These are phyloP conservation scores for Lucinisca nassula DNA, from an alignment of 2,888 invertebrate genomes.

Conservation along the genomic window DNA sequence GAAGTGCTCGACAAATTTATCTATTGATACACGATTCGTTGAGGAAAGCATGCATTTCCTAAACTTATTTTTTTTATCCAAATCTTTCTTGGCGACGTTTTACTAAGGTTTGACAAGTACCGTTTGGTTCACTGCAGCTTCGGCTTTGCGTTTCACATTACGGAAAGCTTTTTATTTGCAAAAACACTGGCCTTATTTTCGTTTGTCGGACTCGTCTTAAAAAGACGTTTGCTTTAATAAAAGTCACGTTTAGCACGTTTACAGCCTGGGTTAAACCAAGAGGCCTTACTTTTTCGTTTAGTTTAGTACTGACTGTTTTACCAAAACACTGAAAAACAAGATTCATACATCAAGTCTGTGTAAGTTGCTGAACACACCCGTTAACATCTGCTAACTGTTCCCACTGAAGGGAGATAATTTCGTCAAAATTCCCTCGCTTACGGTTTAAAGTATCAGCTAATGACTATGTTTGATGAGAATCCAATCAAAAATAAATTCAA, in stretches of 20 bases:
- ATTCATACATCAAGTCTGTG: not conserved
- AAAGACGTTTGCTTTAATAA: not conserved
- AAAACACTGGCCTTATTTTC: not conserved
- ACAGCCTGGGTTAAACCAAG: not conserved
- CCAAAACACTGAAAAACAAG: slow-evolving; percentile 2
- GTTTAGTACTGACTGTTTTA: not conserved
- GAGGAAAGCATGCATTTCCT: not conserved
- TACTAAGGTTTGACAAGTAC: not conserved
- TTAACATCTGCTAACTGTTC: not conserved
- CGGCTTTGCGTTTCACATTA: not conserved
- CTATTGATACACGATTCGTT: not conserved
- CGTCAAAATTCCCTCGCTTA: not conserved
- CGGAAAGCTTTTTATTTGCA: not conserved
- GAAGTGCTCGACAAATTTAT: not conserved
- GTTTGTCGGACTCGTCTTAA: not conserved
- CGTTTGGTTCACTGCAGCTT: not conserved
- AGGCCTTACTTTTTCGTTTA: not conserved
- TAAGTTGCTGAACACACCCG: not conserved
- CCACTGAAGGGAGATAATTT: not conserved
- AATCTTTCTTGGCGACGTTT: not conserved
- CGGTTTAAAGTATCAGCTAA: not conserved
- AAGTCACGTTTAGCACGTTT: not conserved
- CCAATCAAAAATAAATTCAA: no score
- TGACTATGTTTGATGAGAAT: not conserved
- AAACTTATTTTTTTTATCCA: not conserved